phyloP scores from a whole-genome alignment of 2,888 invertebrate genomes.

The Oxystoma pomonae region DNA sequence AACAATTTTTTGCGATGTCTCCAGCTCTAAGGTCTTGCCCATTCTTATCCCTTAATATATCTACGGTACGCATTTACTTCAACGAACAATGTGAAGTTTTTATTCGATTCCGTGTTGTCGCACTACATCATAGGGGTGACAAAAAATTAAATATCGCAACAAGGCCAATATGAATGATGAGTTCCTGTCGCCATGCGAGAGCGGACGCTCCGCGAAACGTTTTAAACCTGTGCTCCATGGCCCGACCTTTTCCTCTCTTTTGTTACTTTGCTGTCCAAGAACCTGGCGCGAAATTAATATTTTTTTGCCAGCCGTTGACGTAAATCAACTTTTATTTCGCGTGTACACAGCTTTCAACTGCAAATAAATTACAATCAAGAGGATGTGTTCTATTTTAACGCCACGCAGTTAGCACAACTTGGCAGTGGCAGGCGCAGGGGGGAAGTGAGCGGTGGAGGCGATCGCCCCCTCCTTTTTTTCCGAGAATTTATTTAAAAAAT shows the following conservation, averaged over 20 bases:
- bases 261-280: not conserved
- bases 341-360: too few relatives aligned
- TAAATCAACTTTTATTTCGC: too few relatives aligned
- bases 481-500: too few relatives aligned
- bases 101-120: not conserved
- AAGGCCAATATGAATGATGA: not conserved
- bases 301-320: not conserved
- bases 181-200: not conserved
- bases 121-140: not conserved
- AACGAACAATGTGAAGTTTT: not conserved
- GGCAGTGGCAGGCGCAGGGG: too few relatives aligned
- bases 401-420: too few relatives aligned
- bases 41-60: not conserved
- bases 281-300: not conserved
- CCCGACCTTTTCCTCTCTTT: not conserved
- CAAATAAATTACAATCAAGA: too few relatives aligned
- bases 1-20: too few relatives aligned
- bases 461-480: too few relatives aligned
- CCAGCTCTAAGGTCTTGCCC: too few relatives aligned
- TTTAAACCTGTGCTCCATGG: not conserved
- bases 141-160: not conserved
- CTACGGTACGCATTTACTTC: not conserved
- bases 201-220: not conserved
- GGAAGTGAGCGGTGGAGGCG: too few relatives aligned
- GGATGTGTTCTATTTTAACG: too few relatives aligned